Evolutionary conservation across 2,797 vertebrate species (phyloP).

Genomic region (Lophura swinhoii): DNA sequence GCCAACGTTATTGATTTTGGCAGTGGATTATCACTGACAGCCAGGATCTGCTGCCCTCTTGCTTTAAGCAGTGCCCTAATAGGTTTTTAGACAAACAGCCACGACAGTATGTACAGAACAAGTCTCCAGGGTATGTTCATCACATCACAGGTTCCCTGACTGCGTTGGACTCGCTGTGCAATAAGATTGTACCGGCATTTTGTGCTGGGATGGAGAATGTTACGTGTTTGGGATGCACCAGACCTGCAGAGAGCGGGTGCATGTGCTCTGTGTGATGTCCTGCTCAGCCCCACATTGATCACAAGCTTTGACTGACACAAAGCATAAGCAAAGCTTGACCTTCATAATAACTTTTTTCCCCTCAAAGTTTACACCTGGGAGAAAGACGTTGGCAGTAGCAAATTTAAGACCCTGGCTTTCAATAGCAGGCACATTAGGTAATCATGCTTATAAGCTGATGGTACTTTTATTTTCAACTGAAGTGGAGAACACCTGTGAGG

Average conservation of each 20-base stretch:
- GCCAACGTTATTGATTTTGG: constrained; percentile 60
- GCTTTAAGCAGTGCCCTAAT: not conserved
- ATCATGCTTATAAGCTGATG: not conserved
- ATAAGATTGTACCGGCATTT: not conserved
- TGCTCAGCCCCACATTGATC: not conserved
- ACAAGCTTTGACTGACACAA: not conserved
- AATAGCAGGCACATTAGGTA: not conserved
- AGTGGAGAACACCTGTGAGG: not conserved
- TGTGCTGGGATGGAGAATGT: not conserved
- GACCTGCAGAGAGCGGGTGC: not conserved
- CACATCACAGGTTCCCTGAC: not conserved
- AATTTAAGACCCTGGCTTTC: not conserved
- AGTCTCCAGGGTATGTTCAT: not conserved
- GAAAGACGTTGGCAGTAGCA: not conserved
- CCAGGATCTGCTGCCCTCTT: constrained; percentile 18
- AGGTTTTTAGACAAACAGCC: constrained; percentile 14
- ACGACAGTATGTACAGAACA: not conserved
- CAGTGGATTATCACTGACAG: constrained; percentile 48
- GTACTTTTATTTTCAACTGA: not conserved
- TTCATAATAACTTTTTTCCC: not conserved
- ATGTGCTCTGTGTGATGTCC: not conserved
- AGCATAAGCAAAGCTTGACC: not conserved
- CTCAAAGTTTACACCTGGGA: not conserved
- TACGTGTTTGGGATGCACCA: rapidly evolving
- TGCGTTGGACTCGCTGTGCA: not conserved